Conservation (phyloP, 2,113 vertebrate species). For the Pelvicachromis taeniatus region DNA sequence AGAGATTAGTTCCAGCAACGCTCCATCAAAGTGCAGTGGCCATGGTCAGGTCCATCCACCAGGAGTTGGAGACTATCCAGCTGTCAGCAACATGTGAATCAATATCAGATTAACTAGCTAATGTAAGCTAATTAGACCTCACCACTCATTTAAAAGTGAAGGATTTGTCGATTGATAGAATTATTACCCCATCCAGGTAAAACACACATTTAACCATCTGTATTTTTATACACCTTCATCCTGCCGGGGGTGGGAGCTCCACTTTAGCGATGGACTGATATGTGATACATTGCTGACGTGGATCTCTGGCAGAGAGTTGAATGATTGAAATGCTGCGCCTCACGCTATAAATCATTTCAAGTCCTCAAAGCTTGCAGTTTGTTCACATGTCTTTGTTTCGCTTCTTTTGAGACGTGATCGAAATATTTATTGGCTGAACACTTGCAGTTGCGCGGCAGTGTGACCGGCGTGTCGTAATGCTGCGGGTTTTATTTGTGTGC, state of each 20-base stretch:
- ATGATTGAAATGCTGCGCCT: background rate
- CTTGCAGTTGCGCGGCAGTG: background rate
- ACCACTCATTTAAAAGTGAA: background rate
- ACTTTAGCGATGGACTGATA: background rate
- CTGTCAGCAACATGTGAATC: background rate
- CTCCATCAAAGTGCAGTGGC: background rate
- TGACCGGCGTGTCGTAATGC: background rate
- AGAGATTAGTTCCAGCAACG: background rate
- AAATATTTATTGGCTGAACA: background rate
- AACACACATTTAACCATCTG: background rate
- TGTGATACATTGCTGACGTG: background rate
- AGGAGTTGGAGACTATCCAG: background rate
- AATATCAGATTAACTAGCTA: background rate
- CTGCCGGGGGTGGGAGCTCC: too few relatives aligned
- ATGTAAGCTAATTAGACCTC: background rate
- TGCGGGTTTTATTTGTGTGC: background rate
- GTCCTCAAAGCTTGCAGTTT: background rate
- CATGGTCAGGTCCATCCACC: background rate
- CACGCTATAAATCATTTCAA: background rate
- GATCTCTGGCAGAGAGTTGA: background rate
- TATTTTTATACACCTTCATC: rapidly evolving
- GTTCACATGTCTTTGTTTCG: background rate
- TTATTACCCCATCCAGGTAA: background rate
- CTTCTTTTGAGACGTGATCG: background rate
- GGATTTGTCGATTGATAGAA: background rate